These are phyloP conservation scores for Ceratoteleas bidentatus DNA, from an alignment of 1,140 invertebrate genomes.

Conservation along the genomic window DNA sequence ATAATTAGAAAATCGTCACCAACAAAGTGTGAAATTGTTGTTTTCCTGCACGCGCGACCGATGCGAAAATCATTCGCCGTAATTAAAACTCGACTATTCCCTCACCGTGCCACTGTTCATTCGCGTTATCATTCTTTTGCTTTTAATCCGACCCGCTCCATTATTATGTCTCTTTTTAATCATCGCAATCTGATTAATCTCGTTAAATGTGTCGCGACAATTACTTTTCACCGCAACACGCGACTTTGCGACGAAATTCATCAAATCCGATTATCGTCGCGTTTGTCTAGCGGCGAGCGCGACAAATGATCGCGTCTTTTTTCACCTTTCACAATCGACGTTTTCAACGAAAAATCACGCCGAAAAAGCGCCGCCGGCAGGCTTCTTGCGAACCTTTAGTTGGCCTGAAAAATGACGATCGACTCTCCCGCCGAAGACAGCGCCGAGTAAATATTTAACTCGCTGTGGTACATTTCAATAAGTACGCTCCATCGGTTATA, in stretches of 20 bases:
- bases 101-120: constrained; percentile 14
- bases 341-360: constrained; percentile 18
- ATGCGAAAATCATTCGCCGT: constrained; percentile 12
- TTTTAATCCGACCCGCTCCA: neutral
- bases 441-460: constrained; percentile 44
- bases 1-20: constrained; percentile 51
- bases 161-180: neutral
- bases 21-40: constrained; percentile 37
- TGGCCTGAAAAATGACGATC: constrained; percentile 43
- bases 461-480: constrained; percentile 39
- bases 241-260: too few relatives aligned
- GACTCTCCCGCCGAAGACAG: constrained; percentile 34
- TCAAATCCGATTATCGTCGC: too few relatives aligned
- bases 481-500: constrained; percentile 44
- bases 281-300: too few relatives aligned
- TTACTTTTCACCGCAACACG: too few relatives aligned
- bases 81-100: constrained; percentile 28
- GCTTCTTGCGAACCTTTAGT: constrained; percentile 11
- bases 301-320: too few relatives aligned
- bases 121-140: neutral
- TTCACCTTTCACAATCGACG: too few relatives aligned
- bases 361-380: neutral
- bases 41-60: neutral
- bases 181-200: neutral
- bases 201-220: neutral